Evolutionary conservation across 2,797 vertebrate species (phyloP).

Genomic region (Pangasius sanitwongsei): DNA sequence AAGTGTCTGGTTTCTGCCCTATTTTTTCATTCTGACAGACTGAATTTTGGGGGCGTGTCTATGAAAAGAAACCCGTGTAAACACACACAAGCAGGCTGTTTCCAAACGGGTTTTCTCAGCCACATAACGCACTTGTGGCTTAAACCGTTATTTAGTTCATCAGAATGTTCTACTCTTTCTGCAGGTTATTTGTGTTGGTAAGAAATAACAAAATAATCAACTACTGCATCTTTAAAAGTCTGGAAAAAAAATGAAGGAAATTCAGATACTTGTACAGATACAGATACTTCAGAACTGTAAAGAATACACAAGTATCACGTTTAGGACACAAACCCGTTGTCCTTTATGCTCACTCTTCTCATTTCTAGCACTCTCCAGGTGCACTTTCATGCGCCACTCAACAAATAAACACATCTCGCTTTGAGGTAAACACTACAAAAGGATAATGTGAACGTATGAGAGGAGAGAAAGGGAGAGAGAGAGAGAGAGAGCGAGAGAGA

Average conservation of each 20-base stretch:
- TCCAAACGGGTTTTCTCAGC: neutral
- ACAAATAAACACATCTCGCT: constrained; percentile 5
- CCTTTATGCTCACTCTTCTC: neutral
- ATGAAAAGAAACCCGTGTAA: neutral
- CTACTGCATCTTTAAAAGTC: neutral
- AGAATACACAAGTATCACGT: too few relatives aligned
- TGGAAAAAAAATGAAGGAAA: neutral
- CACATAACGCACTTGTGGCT: neutral
- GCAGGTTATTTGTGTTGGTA: neutral
- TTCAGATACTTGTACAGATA: neutral
- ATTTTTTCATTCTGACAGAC: neutral
- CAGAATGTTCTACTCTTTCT: neutral
- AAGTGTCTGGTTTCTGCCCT: neutral
- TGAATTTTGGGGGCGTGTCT: neutral
- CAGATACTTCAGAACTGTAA: neutral
- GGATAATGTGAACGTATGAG: neutral
- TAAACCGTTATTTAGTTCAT: too few relatives aligned
- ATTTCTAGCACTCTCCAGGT: neutral
- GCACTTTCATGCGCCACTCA: neutral
- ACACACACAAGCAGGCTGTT: neutral
- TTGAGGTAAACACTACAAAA: constrained; percentile 18
- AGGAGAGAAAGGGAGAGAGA: neutral
- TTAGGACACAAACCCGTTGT: neutral
- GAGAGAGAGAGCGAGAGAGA: neutral
- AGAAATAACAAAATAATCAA: neutral